These are phyloP conservation scores for Agrotis clavis DNA, from an alignment of 2,888 invertebrate species.

Conservation along the genomic window DNA sequence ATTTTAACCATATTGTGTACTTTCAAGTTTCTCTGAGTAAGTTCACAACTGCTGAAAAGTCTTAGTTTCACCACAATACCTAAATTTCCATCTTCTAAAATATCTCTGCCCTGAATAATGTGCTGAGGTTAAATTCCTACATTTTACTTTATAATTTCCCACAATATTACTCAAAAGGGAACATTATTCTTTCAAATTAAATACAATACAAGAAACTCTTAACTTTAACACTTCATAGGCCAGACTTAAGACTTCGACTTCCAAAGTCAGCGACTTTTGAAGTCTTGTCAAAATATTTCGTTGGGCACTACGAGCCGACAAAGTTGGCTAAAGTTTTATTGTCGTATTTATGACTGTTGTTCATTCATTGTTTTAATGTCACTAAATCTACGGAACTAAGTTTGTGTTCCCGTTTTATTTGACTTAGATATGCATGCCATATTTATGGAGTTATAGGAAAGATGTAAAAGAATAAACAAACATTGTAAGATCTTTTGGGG, in stretches of 20 bases:
- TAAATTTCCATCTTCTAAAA: constrained; percentile 2
- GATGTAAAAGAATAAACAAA: constrained; percentile 37
- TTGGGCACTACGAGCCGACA: constrained; percentile 28
- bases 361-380: constrained; percentile 60
- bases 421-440: constrained; percentile 54
- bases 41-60: background rate
- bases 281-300: constrained; percentile 55
- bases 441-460: constrained; percentile 43
- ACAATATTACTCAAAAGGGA: constrained; percentile 42
- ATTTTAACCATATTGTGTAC: background rate
- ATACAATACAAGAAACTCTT: constrained; percentile 57
- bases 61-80: background rate
- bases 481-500: constrained; percentile 31
- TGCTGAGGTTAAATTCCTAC: constrained; percentile 17
- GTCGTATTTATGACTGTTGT: constrained; percentile 62
- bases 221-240: constrained; percentile 53
- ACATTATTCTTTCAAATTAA: constrained; percentile 59
- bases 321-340: constrained; percentile 57
- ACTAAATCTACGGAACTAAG: constrained; percentile 42
- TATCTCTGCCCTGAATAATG: background rate
- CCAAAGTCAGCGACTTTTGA: constrained; percentile 50
- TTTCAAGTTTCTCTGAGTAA: background rate
- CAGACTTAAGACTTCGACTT: constrained; percentile 51
- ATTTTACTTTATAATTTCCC: constrained; percentile 39
- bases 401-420: constrained; percentile 59